Conservation (phyloP, 2,888 invertebrate species). For the Cerastoderma edule region DNA sequence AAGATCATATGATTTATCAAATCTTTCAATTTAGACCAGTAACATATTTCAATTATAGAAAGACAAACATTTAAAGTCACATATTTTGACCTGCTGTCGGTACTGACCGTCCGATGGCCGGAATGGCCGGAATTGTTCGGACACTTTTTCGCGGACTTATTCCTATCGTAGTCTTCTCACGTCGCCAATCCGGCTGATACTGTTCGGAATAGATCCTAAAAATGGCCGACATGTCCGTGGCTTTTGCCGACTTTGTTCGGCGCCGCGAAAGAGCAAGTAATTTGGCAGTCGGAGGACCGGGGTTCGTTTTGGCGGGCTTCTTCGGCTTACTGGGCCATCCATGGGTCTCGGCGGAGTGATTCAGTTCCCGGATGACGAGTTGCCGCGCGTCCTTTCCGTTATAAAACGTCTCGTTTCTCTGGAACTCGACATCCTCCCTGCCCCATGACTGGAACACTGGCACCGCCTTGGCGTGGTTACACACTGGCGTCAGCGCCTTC, state of each 20-base stretch:
- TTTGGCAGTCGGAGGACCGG: slow-evolving; percentile 75
- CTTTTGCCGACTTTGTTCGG: slow-evolving; percentile 59
- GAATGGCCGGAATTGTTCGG: too few species aligned
- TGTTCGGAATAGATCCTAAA: slow-evolving; percentile 80
- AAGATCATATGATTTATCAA: too few species aligned
- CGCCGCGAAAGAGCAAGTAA: slow-evolving; percentile 67
- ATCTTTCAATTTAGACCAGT: too few species aligned
- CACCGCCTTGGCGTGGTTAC: slow-evolving; percentile 65
- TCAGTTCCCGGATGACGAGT: slow-evolving; percentile 70
- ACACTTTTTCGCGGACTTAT: slow-evolving; percentile 19
- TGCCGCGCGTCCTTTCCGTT: slow-evolving; percentile 72
- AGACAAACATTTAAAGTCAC: too few species aligned
- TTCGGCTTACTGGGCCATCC: slow-evolving; percentile 60
- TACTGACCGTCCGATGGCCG: slow-evolving; percentile 6
- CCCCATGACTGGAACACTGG: slow-evolving; percentile 63
- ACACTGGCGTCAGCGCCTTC: slow-evolving; percentile 64
- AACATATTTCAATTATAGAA: too few species aligned
- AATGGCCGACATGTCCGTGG: slow-evolving; percentile 72
- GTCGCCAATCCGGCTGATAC: slow-evolving; percentile 72
- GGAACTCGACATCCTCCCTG: slow-evolving; percentile 63
- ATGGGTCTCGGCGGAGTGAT: slow-evolving; percentile 59
- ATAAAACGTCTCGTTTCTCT: slow-evolving; percentile 63
- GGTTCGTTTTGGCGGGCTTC: slow-evolving; percentile 46
- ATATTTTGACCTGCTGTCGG: too few species aligned
- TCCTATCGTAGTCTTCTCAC: slow-evolving; percentile 40